These are phyloP conservation scores for Sciaenops ocellatus DNA, from an alignment of 2,797 vertebrate genomes.

Conservation along the genomic window DNA sequence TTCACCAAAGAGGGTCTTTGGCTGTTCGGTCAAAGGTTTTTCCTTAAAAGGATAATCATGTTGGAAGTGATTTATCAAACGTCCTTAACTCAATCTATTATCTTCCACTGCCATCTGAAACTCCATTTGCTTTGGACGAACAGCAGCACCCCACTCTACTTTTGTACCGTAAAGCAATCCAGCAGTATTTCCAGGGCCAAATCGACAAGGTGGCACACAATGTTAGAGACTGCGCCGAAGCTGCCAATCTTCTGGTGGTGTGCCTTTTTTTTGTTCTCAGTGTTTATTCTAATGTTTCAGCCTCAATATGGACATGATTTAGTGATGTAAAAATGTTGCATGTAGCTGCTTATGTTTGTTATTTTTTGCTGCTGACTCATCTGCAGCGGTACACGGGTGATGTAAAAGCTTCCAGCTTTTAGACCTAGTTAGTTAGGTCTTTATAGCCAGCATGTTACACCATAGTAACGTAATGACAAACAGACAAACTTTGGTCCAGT, in stretches of 20 bases:
- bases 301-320: slow-evolving; percentile 61
- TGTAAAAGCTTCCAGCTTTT: slow-evolving; percentile 54
- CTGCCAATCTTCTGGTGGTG: slow-evolving; percentile 47
- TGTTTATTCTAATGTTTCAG: slow-evolving; percentile 61
- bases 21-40: slow-evolving; percentile 20
- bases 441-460: slow-evolving; percentile 43
- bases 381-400: slow-evolving; percentile 47
- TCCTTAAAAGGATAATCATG: slow-evolving; percentile 13
- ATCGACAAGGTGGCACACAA: slow-evolving; percentile 31
- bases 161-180: slow-evolving; percentile 11
- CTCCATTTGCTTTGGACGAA: slow-evolving; percentile 2
- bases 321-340: slow-evolving; percentile 45
- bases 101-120: slow-evolving; percentile 19
- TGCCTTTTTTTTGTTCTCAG: slow-evolving; percentile 23
- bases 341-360: slow-evolving; percentile 58
- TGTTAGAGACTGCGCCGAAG: slow-evolving; percentile 2
- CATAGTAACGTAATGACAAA: slow-evolving; percentile 68
- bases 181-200: slow-evolving; percentile 24
- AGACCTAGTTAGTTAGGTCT: slow-evolving; percentile 30
- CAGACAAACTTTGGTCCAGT: slow-evolving; percentile 43
- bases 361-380: slow-evolving; percentile 61
- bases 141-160: slow-evolving; percentile 3
- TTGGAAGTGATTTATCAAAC: slow-evolving; percentile 48
- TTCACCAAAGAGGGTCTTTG: slow-evolving; percentile 30
- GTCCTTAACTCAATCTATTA: slow-evolving; percentile 20